Evolutionary conservation across 2,113 vertebrate species (phyloP).

Genomic region (Merops nubicus): DNA sequence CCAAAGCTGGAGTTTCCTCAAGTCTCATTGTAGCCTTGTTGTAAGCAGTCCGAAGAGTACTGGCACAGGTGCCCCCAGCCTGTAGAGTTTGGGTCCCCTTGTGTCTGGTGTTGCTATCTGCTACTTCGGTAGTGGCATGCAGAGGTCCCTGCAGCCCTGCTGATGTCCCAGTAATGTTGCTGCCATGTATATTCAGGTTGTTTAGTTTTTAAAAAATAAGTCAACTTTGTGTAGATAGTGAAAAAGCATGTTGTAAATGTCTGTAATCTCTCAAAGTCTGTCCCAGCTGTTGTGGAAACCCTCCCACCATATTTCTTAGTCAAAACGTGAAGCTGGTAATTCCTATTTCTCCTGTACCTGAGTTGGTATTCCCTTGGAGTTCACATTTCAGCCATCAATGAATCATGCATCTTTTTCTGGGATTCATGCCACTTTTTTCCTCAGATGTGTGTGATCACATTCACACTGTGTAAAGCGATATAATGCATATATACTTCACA

Average conservation of each 20-base stretch:
- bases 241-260: not conserved
- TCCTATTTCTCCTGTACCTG: not conserved
- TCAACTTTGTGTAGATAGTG: not conserved
- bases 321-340: not conserved
- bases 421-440: not conserved
- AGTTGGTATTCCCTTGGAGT: not conserved
- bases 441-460: not conserved
- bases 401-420: not conserved
- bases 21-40: not conserved
- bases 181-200: not conserved
- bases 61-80: not conserved
- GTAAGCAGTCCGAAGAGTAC: not conserved
- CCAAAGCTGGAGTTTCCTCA: not conserved
- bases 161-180: not conserved
- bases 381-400: not conserved
- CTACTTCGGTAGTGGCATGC: not conserved
- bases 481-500: not conserved
- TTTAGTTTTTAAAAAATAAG: not conserved
- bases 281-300: not conserved
- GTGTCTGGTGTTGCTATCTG: not conserved
- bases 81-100: not conserved
- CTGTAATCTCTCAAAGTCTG: not conserved
- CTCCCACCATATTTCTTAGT: not conserved
- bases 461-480: too few species aligned
- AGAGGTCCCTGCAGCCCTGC: not conserved